These are phyloP conservation scores for Pteria penguin DNA, from an alignment of 2,888 invertebrate species.

Conservation along the genomic window DNA sequence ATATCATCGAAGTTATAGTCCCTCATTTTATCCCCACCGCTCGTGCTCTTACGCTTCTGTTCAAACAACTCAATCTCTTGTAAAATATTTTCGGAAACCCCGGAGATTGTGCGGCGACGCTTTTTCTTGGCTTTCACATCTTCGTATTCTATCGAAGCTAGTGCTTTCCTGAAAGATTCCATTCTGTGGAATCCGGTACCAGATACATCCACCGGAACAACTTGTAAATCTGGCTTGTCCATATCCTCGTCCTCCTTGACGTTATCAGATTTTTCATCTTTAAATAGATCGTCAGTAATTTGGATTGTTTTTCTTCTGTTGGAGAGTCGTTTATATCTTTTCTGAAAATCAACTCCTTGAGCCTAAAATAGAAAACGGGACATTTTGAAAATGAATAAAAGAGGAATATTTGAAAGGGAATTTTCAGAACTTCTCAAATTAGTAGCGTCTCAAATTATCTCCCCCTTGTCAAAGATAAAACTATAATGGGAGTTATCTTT, in stretches of 20 bases:
- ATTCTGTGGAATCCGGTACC: slow-evolving; percentile 93
- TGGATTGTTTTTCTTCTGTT: slow-evolving; percentile 68
- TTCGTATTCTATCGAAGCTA: slow-evolving; percentile 77
- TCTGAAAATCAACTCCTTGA: slow-evolving; percentile 61
- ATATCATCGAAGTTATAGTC: slow-evolving; percentile 73
- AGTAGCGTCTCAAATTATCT: too few relatives aligned
- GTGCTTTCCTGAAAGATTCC: slow-evolving; percentile 91
- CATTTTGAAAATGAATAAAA: neutral
- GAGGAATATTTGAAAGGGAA: neutral
- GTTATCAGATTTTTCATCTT: slow-evolving; percentile 48
- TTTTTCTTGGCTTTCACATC: slow-evolving; percentile 58
- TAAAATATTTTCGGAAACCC: slow-evolving; percentile 70
- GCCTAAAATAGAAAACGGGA: neutral
- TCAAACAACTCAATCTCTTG: slow-evolving; percentile 72
- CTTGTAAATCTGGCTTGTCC: slow-evolving; percentile 85
- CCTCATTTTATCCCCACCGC: slow-evolving; percentile 56
- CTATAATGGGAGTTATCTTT: too few relatives aligned
- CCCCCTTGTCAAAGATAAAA: too few relatives aligned
- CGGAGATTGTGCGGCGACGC: slow-evolving; percentile 70
- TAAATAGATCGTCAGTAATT: slow-evolving; percentile 54
- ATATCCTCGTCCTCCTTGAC: slow-evolving; percentile 44
- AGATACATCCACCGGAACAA: slow-evolving; percentile 93
- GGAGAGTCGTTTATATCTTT: slow-evolving; percentile 66
- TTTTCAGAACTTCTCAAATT: too few relatives aligned
- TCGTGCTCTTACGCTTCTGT: slow-evolving; percentile 50